Evolutionary conservation across 2,113 vertebrate genomes (phyloP).

Genomic region (Caracal caracal): DNA sequence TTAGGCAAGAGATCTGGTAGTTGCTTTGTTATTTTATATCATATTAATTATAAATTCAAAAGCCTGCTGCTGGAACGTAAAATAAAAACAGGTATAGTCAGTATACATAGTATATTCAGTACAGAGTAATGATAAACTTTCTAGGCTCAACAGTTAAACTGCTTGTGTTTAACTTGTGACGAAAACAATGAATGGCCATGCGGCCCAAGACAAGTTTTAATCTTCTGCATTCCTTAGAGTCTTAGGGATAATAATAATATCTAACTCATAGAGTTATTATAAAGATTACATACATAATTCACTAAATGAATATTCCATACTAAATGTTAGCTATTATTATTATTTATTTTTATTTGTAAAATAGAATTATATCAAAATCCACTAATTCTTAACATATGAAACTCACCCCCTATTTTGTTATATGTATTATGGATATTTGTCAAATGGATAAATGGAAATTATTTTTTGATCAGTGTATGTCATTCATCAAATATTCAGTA

Average conservation of each 20-base stretch:
- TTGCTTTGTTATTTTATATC: background rate
- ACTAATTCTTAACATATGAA: background rate
- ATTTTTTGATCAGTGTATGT: background rate
- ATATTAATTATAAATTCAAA: slow-evolving; percentile 4
- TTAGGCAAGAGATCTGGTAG: background rate
- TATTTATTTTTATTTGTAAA: background rate
- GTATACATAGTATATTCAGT: rapidly evolving
- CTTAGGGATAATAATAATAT: background rate
- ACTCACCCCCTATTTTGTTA: background rate
- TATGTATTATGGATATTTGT: background rate
- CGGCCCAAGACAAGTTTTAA: background rate
- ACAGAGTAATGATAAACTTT: background rate
- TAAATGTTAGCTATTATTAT: background rate
- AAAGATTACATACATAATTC: background rate
- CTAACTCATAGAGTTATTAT: background rate
- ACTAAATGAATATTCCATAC: background rate
- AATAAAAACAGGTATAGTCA: background rate
- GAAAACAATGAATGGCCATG: background rate
- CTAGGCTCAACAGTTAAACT: background rate
- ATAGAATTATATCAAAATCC: background rate
- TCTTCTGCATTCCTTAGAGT: background rate
- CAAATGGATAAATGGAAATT: background rate
- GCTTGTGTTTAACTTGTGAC: background rate
- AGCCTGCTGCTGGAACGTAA: background rate
- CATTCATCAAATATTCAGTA: slow-evolving; percentile 24